Evolutionary conservation across 1,140 invertebrate genomes (phyloP), one percentile per base, ranked within the genome.

Genomic region (Paralvinella palmiformis): DNA sequence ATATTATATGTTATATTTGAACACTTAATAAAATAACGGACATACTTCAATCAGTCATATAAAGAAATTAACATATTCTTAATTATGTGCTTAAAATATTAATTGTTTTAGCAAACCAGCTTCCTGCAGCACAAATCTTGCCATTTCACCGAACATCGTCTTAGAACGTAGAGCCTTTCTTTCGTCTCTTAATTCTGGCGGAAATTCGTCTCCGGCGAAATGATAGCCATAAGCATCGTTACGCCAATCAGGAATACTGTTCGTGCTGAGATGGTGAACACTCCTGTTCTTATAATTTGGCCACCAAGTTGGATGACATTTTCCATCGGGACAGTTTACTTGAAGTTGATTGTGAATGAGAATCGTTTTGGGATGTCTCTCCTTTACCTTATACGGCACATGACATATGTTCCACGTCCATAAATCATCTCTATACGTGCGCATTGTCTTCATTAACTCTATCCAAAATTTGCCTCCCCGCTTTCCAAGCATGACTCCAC

Each of bases 281-380:
- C 53, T 36, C 35, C 58, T 55, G 24, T 64, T 44, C 20, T 64
- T 52, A 33, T 64, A 64, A 31, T 64, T 36, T 27, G 52, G 52
- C 31, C 33, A 58, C 62, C 62, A 64, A 20, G 62, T 64, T 31
- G 62, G 62, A 36, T 64, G 62, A 20, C 62, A 64, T 6, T 59
- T n/a, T 20, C 52, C 31, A 20, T 44, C 10, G 37, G 20, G 58
- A 31, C 62, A 64, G 17, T n/a, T n/a, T 4, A 59, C 58, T 31
- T 27, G 36, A 17, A 64, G 41, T 17, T 64, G 62, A 2, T 52
- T 52, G 29, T 64, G 36, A 22, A 64, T 58, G 29, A 22, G 24
- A 4, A 58, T 33, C 4, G 58, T n/a, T 15, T 64, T 41, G 15
- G 62, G 62, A 31, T 58, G 36, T 6, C 36, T 22, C 35, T 64